These are phyloP conservation scores for Apis cerana DNA, from an alignment of 1,140 invertebrate genomes.

Conservation along the genomic window DNA sequence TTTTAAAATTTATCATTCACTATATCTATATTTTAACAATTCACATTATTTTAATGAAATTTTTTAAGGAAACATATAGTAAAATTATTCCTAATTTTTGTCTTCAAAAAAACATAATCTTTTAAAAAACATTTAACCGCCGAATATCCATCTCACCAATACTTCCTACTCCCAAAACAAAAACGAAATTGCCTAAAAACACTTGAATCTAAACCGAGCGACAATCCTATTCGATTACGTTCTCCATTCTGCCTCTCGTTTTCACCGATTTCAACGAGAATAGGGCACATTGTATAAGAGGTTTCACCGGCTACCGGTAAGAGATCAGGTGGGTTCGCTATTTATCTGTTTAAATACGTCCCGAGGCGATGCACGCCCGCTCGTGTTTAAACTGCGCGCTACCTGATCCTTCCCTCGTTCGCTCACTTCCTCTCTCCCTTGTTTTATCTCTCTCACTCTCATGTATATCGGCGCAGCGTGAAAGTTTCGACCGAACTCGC, in stretches of 20 bases:
- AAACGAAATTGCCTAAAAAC: too few species aligned
- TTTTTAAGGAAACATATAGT: too few species aligned
- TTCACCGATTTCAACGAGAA: background rate
- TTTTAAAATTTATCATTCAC: too few species aligned
- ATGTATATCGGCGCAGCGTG: background rate
- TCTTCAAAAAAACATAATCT: too few species aligned
- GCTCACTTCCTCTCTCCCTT: constrained; percentile 1
- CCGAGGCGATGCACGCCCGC: constrained; percentile 42
- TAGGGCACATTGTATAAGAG: constrained; percentile 29
- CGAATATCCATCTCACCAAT: too few species aligned
- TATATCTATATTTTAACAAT: too few species aligned
- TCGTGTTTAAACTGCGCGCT: constrained; percentile 46
- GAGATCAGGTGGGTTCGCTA: constrained; percentile 38
- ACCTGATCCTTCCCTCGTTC: constrained; percentile 40
- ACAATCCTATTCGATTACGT: background rate
- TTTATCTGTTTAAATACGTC: constrained; percentile 63
- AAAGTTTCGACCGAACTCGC: constrained; percentile 20
- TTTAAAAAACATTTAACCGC: too few species aligned
- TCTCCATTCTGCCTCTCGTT: background rate
- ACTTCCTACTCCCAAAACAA: too few species aligned
- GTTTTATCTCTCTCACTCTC: too few species aligned
- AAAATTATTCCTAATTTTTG: too few species aligned
- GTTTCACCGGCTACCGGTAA: constrained; percentile 28
- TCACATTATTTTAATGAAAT: too few species aligned
- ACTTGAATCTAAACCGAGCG: too few species aligned